Conservation (phyloP, 37 sponge, comb jelly and placozoan genomes). For the Lycopodina hypogea region DNA sequence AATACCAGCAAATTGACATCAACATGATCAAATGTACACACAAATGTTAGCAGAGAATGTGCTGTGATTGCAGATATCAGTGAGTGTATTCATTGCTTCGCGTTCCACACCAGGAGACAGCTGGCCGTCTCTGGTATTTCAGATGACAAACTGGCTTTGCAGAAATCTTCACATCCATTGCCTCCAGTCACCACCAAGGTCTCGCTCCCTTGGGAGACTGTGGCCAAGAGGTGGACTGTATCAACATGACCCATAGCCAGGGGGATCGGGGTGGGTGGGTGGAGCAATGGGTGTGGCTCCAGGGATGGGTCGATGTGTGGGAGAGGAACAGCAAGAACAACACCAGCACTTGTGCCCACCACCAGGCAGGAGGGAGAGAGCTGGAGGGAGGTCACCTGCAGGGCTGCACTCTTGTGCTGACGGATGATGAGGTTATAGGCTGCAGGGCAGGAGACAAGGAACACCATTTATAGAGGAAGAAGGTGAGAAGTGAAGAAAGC, state of each 20-base stretch:
- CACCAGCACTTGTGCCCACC: slow-evolving; percentile 75
- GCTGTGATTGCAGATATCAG: neutral
- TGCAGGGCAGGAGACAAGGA: slow-evolving; percentile 5
- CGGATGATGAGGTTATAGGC: slow-evolving; percentile 54
- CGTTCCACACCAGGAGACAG: slow-evolving; percentile 42
- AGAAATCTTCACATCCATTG: slow-evolving; percentile 46
- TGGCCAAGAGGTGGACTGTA: slow-evolving; percentile 18
- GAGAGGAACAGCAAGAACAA: slow-evolving; percentile 55
- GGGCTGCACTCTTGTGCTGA: slow-evolving; percentile 60
- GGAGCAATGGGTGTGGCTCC: slow-evolving; percentile 18
- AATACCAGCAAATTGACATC: too few species aligned
- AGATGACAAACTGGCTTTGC: neutral
- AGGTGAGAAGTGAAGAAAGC: too few species aligned
- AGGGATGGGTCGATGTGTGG: slow-evolving; percentile 15
- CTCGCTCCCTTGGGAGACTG: slow-evolving; percentile 7
- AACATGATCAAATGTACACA: too few species aligned
- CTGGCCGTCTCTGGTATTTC: slow-evolving; percentile 44
- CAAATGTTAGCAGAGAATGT: too few species aligned
- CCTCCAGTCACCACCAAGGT: slow-evolving; percentile 42
- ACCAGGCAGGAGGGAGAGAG: slow-evolving; percentile 26
- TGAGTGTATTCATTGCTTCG: neutral
- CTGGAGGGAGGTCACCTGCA: slow-evolving; percentile 50
- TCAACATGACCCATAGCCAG: slow-evolving; percentile 38
- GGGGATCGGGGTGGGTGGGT: slow-evolving; percentile 22
- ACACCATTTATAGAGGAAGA: neutral